These are phyloP conservation scores for Oryctolagus cuniculus DNA, from an alignment of 2,113 vertebrate species.

Conservation along the genomic window mOryCun1.1 NC_091432.1:210642501-210643000, in stretches of 20 bases:
- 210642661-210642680: conserved; percentile 16
- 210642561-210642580: not conserved
- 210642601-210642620: not conserved
- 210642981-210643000: not conserved
- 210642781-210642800: conserved; percentile 46
- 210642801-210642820: conserved; percentile 13
- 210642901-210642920: conserved; percentile 53
- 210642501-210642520: not conserved
- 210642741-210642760: conserved; percentile 61
- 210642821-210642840: not conserved
- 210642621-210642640: not conserved
- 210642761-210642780: conserved; percentile 50
- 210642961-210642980: not conserved
- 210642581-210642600: not conserved
- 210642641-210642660: not conserved
- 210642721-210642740: conserved; percentile 32
- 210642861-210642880: conserved; percentile 49
- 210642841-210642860: conserved; percentile 55
- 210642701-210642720: not conserved
- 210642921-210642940: conserved; percentile 43
- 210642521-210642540: not conserved
- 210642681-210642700: not conserved
- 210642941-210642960: conserved; percentile 14
- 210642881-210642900: no score
- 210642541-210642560: conserved; percentile 19